Conservation (phyloP, 2,888 invertebrate species). For the Nephrocerus scutellatus region DNA sequence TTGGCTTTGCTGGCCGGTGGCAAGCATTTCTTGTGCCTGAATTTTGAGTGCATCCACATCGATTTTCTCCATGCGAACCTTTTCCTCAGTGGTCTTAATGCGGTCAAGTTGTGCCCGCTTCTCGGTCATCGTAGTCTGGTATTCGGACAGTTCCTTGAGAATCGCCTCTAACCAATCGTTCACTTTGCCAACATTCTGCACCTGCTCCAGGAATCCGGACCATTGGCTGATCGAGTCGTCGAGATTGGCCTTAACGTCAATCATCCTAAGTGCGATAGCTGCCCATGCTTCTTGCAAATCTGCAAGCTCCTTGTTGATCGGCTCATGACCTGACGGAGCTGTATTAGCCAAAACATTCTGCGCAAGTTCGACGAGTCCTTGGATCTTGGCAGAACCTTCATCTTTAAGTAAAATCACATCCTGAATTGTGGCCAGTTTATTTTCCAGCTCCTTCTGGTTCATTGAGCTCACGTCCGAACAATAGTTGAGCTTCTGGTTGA, state of each 20-base stretch:
- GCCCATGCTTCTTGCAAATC: constrained; percentile 89
- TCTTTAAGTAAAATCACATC: constrained; percentile 86
- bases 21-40: constrained; percentile 80
- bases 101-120: constrained; percentile 80
- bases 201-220: constrained; percentile 84
- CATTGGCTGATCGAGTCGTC: constrained; percentile 87
- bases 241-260: constrained; percentile 79
- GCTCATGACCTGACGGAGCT: constrained; percentile 77
- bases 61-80: constrained; percentile 79
- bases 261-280: constrained; percentile 74
- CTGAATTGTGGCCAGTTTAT: constrained; percentile 75
- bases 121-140: constrained; percentile 75
- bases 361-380: constrained; percentile 81
- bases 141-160: constrained; percentile 64
- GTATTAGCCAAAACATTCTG: constrained; percentile 88
- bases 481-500: constrained; percentile 76
- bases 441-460: constrained; percentile 78
- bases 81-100: constrained; percentile 79
- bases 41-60: constrained; percentile 79
- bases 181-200: constrained; percentile 75
- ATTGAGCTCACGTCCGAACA: constrained; percentile 76
- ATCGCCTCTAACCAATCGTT: constrained; percentile 71
- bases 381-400: constrained; percentile 83
- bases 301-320: constrained; percentile 75
- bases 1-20: constrained; percentile 76